phyloP scores from a whole-genome alignment of 2,113 vertebrate species.

The Illadopsis cleaveri region DNA sequence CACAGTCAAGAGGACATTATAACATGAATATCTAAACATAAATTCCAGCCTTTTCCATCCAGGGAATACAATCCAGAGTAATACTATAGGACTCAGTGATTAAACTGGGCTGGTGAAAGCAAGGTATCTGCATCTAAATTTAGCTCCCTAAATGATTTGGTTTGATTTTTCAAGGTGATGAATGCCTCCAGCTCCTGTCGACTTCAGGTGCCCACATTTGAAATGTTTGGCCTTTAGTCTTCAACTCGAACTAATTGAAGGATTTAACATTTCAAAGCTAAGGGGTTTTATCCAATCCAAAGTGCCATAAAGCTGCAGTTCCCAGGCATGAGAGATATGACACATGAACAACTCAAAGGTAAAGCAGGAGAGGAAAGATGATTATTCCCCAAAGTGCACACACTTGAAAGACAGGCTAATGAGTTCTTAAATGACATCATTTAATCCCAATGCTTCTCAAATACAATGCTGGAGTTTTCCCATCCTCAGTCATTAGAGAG shows the following conservation, averaged over 20 bases:
- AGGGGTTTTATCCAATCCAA: conserved; percentile 37
- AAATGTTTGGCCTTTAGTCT: conserved; percentile 60
- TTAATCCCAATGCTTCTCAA: conserved; percentile 52
- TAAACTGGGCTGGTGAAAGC: not conserved
- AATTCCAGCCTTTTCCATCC: not conserved
- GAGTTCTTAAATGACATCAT: conserved; percentile 51
- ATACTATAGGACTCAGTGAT: not conserved
- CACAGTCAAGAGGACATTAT: not conserved
- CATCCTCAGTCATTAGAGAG: not conserved
- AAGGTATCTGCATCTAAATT: not conserved
- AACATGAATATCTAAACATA: not conserved
- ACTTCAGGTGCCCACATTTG: conserved; percentile 33
- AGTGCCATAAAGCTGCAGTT: conserved; percentile 43
- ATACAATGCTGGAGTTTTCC: not conserved
- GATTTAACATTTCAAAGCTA: conserved; percentile 58
- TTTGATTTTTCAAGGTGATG: conserved; percentile 27
- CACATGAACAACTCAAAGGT: not conserved
- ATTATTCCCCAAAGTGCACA: conserved; percentile 42
- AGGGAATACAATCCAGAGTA: not conserved
- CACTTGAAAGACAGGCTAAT: conserved; percentile 56
- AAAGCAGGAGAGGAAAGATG: conserved; percentile 52
- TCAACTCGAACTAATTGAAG: conserved; percentile 44
- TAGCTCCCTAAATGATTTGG: not conserved
- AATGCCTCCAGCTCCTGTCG: conserved; percentile 10
- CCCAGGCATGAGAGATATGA: conserved; percentile 25